phyloP scores from a whole-genome alignment of 2,113 vertebrate species.

The Loxodonta africana region DNA sequence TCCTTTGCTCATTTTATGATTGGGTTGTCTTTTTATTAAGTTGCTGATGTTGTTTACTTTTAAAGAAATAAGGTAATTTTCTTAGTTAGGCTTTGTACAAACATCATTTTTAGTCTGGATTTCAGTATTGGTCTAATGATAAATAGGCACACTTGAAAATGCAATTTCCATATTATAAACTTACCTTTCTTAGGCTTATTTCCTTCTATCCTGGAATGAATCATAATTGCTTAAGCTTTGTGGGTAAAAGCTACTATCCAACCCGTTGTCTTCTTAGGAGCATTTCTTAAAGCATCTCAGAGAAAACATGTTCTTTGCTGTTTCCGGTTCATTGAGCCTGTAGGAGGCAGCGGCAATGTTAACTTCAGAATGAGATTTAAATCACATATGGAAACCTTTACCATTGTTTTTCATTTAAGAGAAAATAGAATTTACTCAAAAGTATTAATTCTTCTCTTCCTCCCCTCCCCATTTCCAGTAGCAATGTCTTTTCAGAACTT shows the following conservation, averaged over 20 bases:
- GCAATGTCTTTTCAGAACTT: slow-evolving; percentile 75
- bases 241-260: slow-evolving; percentile 63
- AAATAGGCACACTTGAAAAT: slow-evolving; percentile 56
- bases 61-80: slow-evolving; percentile 14
- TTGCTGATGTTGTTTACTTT: not conserved
- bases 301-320: slow-evolving; percentile 70
- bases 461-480: slow-evolving; percentile 9
- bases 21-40: too few relatives aligned
- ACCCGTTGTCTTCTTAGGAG: slow-evolving; percentile 55
- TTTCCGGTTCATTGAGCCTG: slow-evolving; percentile 73
- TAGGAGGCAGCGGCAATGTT: slow-evolving; percentile 46
- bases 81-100: slow-evolving; percentile 43
- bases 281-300: slow-evolving; percentile 64
- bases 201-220: slow-evolving; percentile 51
- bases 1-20: too few relatives aligned
- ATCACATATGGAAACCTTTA: slow-evolving; percentile 69
- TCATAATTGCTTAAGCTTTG: slow-evolving; percentile 68
- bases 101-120: slow-evolving; percentile 11
- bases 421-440: slow-evolving; percentile 56
- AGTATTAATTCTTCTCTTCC: not conserved
- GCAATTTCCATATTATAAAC: slow-evolving; percentile 54
- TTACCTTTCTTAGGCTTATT: slow-evolving; percentile 46
- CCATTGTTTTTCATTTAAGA: slow-evolving; percentile 70
- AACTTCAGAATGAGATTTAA: slow-evolving; percentile 76
- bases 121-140: slow-evolving; percentile 41